A percentile compares a stretch with the other conserved stretches of the same genome.
phyloP scores from a whole-genome alignment of 2,888 invertebrate genomes.

The Chrysolina oricalcia region DNA sequence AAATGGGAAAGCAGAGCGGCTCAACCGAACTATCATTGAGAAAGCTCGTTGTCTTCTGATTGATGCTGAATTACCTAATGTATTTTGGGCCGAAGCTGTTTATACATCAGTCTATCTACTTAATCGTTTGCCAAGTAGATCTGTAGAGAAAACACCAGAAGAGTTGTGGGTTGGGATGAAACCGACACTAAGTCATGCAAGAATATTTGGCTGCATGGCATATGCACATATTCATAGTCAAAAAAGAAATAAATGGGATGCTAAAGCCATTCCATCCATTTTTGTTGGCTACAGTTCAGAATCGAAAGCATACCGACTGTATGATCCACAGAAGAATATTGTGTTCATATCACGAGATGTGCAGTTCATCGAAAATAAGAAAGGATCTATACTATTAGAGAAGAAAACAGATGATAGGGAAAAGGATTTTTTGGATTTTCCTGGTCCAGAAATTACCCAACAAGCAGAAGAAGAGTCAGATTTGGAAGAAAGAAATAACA shows the following conservation, averaged over 20 bases:
- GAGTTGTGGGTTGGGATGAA: neutral
- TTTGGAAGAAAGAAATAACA: neutral
- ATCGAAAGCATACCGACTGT: neutral
- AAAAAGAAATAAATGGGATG: neutral
- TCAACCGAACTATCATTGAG: constrained; percentile 13
- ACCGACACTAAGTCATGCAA: constrained; percentile 15
- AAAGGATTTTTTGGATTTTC: neutral
- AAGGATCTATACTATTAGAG: too few relatives aligned
- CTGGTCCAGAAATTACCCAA: neutral
- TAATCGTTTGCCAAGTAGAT: constrained; percentile 7
- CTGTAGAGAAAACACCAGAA: constrained; percentile 9
- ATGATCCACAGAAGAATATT: neutral
- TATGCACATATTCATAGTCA: constrained; percentile 21
- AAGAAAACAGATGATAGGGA: neutral
- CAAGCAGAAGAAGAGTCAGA: neutral
- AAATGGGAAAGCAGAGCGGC: constrained; percentile 22
- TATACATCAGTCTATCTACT: neutral
- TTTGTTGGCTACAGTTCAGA: neutral
- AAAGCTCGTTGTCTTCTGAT: too few relatives aligned
- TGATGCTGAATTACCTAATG: constrained; percentile 16
- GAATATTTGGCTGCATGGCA: constrained; percentile 23
- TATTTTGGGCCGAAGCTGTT: constrained; percentile 17
- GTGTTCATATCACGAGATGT: neutral
- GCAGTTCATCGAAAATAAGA: neutral
- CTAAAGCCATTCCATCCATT: neutral